Base-by-base conservation (phyloP, 1,140 invertebrate species). In the Drosophila sp. region DNA sequence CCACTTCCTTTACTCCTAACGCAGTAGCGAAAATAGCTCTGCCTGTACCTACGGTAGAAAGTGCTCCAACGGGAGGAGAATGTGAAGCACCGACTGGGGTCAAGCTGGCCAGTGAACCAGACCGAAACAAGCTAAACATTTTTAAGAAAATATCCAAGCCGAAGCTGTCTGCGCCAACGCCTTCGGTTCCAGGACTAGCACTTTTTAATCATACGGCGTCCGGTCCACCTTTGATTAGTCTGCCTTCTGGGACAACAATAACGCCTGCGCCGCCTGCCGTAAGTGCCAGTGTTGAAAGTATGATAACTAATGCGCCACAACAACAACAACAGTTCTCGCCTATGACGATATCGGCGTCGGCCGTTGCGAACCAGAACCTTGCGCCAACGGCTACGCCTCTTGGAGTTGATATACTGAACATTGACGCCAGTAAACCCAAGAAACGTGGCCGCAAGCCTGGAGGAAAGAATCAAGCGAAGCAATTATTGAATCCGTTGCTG, bases 111-210 rank as follows among this genome's bases (percentile, higher is more conserved):
- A 95, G 94, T 2, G 96, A 97, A 91, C 96, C 96, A 1, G 96
- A 97, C 89, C 96, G 95, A 91, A 96, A 95, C 90, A 97, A 97
- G 91, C 91, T 96, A 29, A 97, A 97, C 92, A 96, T 97, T 86
- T 96, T 97, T 78, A 97, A 96, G 87, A 97, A 97, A 92, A 96
- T 97, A 41, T 90, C 91, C 81, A 91, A 91, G 10, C 82, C 72
- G 8, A 86, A 83, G 30, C 25, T 50, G 0, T 1, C 35, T 32
- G 30, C 57, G 0, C 3, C 35, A 7, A 57, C 8, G 32, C 35
- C 27, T n/a, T 32, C 50, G 3, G 30, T n/a, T 38, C 8, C 32
- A 6, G 33, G 44, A 3, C n/a, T 66, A 17, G 50, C 55, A 55
- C 57, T 67, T 1, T 76, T 79, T 32, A 70, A 61, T 27, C 70